Evolutionary conservation across 2,113 vertebrate species (phyloP).

Genomic region (Pseudopodoces humilis): DNA sequence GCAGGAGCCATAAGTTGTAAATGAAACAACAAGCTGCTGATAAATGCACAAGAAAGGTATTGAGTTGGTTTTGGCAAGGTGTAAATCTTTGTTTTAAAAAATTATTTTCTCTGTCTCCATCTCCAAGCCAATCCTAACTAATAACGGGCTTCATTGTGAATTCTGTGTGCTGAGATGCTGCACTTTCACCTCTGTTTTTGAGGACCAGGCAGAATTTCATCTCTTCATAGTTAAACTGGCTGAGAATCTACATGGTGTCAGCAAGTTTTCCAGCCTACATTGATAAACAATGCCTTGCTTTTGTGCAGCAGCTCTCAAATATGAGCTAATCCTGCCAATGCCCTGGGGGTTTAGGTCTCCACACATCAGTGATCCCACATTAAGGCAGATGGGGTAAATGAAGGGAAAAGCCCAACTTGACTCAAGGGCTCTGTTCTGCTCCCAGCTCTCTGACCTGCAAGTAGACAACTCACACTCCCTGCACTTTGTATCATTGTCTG

Average conservation of each 20-base stretch:
- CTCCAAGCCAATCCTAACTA: background rate
- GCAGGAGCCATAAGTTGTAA: background rate
- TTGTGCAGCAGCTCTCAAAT: constrained; percentile 12
- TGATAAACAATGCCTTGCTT: constrained; percentile 42
- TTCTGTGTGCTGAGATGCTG: background rate
- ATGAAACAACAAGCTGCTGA: background rate
- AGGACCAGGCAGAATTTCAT: constrained; percentile 28
- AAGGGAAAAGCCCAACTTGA: constrained; percentile 43
- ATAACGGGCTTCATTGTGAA: background rate
- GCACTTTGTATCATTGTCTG: background rate
- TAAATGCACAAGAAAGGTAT: background rate
- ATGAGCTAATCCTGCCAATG: constrained; percentile 11
- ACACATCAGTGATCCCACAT: constrained; percentile 25
- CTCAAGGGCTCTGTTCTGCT: constrained; percentile 3
- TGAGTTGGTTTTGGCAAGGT: background rate
- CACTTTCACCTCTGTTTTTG: constrained; percentile 6
- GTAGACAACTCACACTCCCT: background rate
- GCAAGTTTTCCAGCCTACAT: constrained; percentile 30
- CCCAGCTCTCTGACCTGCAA: background rate
- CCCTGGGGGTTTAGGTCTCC: constrained; percentile 21
- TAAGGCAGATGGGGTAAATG: constrained; percentile 51
- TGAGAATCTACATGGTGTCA: constrained; percentile 8
- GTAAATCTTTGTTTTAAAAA: background rate
- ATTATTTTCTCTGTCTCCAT: background rate
- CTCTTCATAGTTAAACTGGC: background rate